Percentiles rank a stretch among this genome's conserved stretches.
These are phyloP conservation scores for Drosophila prosaltans DNA, from an alignment of 1,140 invertebrate species.

Conservation along the genomic window DNA sequence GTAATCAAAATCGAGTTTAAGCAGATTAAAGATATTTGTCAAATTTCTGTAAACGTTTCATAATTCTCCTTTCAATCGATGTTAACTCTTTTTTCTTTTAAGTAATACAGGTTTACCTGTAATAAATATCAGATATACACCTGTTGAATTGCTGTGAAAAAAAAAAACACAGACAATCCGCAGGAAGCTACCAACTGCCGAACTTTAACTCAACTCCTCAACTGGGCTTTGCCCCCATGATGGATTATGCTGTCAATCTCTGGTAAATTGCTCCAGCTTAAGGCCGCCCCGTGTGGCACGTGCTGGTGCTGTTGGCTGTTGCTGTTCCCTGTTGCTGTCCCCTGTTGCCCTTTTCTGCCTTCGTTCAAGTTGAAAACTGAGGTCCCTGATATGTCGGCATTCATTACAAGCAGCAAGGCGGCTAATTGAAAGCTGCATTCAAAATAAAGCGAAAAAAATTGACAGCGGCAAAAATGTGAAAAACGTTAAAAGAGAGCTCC, in stretches of 20 bases:
- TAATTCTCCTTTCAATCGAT: background rate
- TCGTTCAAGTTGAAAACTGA: background rate
- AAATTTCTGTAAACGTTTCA: background rate
- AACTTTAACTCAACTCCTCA: constrained; percentile 10
- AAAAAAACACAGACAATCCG: background rate
- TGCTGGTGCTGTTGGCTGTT: constrained; percentile 34
- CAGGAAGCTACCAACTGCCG: constrained; percentile 13
- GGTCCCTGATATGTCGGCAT: constrained; percentile 58
- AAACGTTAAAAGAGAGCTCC: constrained; percentile 36
- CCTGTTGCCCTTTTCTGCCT: background rate
- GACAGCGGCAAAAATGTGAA: constrained; percentile 59
- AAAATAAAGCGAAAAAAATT: constrained; percentile 40
- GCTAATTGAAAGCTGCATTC: constrained; percentile 79
- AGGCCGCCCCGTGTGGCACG: constrained; percentile 66
- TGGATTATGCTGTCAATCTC: constrained; percentile 79
- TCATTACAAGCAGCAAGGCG: constrained; percentile 77
- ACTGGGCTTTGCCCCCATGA: constrained; percentile 49
- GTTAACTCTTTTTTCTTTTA: constrained; percentile 20
- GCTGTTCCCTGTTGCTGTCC: constrained; percentile 16
- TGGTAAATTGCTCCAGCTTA: constrained; percentile 77
- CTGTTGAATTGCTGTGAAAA: constrained; percentile 34
- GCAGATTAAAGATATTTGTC: too few species aligned
- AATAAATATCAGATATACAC: constrained; percentile 28
- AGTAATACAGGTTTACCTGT: constrained; percentile 6
- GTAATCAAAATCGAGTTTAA: too few species aligned